A percentile compares a stretch with the other conserved stretches of the same genome.
Evolutionary conservation across 2,113 vertebrate genomes (phyloP).

Genomic region (Tricholaema leucomelas): DNA sequence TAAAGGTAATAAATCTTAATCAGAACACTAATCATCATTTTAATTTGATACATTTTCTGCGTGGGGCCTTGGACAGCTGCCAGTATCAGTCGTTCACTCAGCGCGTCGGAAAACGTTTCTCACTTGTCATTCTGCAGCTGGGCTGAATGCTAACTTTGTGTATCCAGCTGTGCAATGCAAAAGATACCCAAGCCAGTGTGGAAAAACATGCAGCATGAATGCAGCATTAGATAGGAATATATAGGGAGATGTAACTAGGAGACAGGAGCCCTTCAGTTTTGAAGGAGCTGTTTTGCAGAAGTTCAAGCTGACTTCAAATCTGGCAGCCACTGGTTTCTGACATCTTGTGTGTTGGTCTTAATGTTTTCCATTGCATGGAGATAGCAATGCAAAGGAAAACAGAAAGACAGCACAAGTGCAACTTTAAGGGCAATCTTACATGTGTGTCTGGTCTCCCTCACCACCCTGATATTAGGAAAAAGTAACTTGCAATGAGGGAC

Average conservation of each 20-base stretch:
- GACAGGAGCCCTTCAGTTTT: background rate
- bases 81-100: constrained; percentile 66
- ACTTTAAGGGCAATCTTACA: background rate
- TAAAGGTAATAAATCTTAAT: constrained; percentile 78
- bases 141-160: constrained; percentile 40
- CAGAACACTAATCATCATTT: constrained; percentile 69
- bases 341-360: background rate
- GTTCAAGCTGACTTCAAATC: background rate
- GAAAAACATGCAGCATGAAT: background rate
- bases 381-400: background rate
- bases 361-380: background rate
- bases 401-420: background rate
- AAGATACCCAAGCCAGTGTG: background rate
- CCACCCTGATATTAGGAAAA: background rate
- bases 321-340: background rate
- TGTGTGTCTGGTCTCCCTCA: background rate
- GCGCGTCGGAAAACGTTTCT: constrained; percentile 61
- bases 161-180: constrained; percentile 52
- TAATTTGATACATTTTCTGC: constrained; percentile 70
- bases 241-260: background rate
- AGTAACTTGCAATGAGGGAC: background rate
- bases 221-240: background rate
- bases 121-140: constrained; percentile 21
- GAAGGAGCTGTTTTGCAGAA: background rate
- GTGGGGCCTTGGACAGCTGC: constrained; percentile 65